phyloP scores from a whole-genome alignment of 2,113 vertebrate genomes.

The Albula goreensis region DNA sequence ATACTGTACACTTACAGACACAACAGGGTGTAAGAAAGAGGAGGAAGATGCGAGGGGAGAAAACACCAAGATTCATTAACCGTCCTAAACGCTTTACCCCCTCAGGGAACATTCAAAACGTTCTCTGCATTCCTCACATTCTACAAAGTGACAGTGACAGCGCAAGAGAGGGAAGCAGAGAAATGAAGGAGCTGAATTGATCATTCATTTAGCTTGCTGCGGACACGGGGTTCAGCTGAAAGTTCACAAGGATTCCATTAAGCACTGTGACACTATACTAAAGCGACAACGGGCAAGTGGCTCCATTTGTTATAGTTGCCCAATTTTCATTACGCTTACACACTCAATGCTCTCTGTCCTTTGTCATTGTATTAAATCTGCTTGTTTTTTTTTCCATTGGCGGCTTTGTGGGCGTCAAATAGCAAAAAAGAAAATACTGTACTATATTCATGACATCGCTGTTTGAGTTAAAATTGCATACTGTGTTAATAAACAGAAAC shows the following conservation, averaged over 20 bases:
- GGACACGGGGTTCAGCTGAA: not conserved
- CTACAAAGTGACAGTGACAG: constrained; percentile 5
- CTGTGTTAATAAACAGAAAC: too few relatives aligned
- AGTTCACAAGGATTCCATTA: not conserved
- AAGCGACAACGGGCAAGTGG: not conserved
- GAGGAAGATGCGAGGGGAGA: not conserved
- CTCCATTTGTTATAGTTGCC: not conserved
- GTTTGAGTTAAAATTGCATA: too few relatives aligned
- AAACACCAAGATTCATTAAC: not conserved
- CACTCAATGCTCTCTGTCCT: not conserved
- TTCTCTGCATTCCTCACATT: constrained; percentile 5
- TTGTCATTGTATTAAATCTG: not conserved
- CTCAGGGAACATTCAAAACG: not conserved
- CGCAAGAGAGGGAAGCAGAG: not conserved
- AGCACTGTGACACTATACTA: not conserved
- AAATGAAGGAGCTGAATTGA: not conserved
- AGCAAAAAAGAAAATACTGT: too few relatives aligned
- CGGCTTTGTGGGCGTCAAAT: too few relatives aligned
- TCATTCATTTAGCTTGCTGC: not conserved
- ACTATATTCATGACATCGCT: too few relatives aligned
- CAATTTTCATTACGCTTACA: not conserved
- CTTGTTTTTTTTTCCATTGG: not conserved
- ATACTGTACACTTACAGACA: not conserved
- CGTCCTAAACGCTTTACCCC: not conserved
- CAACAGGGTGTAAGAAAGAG: not conserved